phyloP scores from a whole-genome alignment of 2,113 vertebrate genomes.

The Ranitomeya imitator region DNA sequence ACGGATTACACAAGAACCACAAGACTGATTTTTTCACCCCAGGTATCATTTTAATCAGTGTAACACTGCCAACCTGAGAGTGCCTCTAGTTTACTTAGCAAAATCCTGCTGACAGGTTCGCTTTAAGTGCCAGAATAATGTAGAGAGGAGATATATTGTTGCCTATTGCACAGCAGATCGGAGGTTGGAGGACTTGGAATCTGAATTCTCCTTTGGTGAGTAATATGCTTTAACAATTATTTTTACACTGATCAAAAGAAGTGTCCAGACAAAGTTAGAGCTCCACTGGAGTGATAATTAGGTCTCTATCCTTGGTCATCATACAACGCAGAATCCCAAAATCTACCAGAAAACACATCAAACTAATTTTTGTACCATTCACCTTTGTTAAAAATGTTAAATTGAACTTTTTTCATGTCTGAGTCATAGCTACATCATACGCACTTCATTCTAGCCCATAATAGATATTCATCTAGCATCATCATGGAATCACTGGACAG shows the following conservation, averaged over 20 bases:
- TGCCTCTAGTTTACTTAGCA: too few relatives aligned
- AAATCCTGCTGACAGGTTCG: too few relatives aligned
- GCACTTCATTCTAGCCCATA: background rate
- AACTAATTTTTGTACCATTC: background rate
- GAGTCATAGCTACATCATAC: background rate
- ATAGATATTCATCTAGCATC: background rate
- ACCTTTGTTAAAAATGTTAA: background rate
- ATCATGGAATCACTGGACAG: slow-evolving; percentile 1
- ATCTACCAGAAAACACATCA: background rate
- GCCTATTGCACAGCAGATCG: too few relatives aligned
- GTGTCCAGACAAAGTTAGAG: background rate
- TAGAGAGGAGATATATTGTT: too few relatives aligned
- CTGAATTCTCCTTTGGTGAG: too few relatives aligned
- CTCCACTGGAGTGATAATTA: background rate
- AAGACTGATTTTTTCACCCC: too few relatives aligned
- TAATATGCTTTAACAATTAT: too few relatives aligned
- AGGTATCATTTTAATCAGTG: too few relatives aligned
- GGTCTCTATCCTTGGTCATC: background rate
- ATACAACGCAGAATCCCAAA: background rate
- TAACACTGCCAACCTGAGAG: too few relatives aligned
- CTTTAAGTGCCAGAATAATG: too few relatives aligned
- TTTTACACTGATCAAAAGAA: background rate
- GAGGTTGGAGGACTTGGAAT: too few relatives aligned
- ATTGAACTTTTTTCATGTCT: background rate
- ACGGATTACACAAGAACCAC: too few relatives aligned